phyloP scores from a whole-genome alignment of 30 jellyfish, hydroid and myxozoan genomes.

The Sanderia malayensis region DNA sequence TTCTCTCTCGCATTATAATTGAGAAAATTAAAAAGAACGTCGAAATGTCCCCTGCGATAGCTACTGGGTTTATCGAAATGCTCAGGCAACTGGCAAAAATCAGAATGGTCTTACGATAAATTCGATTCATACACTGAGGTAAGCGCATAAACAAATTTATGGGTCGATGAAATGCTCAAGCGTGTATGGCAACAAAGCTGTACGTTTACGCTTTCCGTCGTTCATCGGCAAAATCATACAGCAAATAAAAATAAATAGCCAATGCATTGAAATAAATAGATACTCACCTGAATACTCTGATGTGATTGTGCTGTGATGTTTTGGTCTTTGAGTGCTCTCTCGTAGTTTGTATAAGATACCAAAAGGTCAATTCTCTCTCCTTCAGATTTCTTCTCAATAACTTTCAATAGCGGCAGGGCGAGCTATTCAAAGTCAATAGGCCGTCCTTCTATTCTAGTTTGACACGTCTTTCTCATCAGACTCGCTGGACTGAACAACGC shows the following conservation, averaged over 20 bases:
- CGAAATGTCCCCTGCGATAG: not conserved
- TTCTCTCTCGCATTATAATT: constrained; percentile 41
- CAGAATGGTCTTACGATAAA: no score
- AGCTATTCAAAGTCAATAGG: constrained; percentile 64
- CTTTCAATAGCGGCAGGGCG: constrained; percentile 80
- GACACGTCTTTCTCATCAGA: constrained; percentile 63
- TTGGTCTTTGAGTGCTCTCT: constrained; percentile 52
- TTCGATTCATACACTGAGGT: constrained; percentile 36
- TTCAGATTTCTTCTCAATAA: constrained; percentile 67
- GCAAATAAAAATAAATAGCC: no score
- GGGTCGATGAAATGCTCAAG: no score
- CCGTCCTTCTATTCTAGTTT: constrained; percentile 69
- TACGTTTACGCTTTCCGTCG: no score
- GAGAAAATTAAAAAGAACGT: constrained; percentile 33
- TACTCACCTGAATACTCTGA: no score
- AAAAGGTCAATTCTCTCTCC: constrained; percentile 76
- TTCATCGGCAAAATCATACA: no score
- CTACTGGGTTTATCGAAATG: constrained; percentile 29
- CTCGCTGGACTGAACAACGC: constrained; percentile 77
- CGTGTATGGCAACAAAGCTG: no score
- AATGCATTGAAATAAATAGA: no score
- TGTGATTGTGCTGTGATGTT: no score
- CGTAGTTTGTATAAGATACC: constrained; percentile 77
- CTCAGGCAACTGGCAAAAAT: constrained; percentile 31
- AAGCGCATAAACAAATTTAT: no score